phyloP scores from a whole-genome alignment of 2,888 invertebrate species.

The Cinara cedri region DNA sequence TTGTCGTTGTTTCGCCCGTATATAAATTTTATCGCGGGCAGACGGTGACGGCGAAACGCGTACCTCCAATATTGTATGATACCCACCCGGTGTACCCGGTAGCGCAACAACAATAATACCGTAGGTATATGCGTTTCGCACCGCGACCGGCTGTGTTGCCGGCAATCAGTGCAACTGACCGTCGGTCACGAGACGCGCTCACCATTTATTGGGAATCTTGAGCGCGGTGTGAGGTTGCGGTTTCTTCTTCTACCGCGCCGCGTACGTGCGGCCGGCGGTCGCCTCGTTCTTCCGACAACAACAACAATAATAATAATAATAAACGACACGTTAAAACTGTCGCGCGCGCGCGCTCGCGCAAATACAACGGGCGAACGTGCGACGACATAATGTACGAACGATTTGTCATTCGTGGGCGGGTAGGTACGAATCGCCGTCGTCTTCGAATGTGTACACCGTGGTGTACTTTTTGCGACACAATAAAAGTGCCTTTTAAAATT shows the following conservation, averaged over 20 bases:
- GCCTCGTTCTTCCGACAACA: neutral
- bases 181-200: constrained; percentile 45
- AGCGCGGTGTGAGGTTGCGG: constrained; percentile 33
- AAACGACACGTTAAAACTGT: neutral
- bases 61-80: too few species aligned
- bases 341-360: too few species aligned
- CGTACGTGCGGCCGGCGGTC: neutral
- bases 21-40: too few species aligned
- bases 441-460: too few species aligned
- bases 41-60: neutral
- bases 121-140: constrained; percentile 28
- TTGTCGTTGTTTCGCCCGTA: too few species aligned
- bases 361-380: too few species aligned
- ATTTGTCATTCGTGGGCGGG: neutral
- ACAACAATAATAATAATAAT: neutral
- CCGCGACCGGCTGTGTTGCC: constrained; percentile 48
- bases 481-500: too few species aligned
- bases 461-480: too few species aligned
- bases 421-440: too few species aligned
- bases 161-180: constrained; percentile 47
- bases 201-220: constrained; percentile 52
- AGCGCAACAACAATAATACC: too few species aligned
- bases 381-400: neutral
- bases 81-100: too few species aligned
- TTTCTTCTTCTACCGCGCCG: constrained; percentile 19